phyloP scores from a whole-genome alignment of 2,888 invertebrate genomes.

The Tubulanus polymorphus region DNA sequence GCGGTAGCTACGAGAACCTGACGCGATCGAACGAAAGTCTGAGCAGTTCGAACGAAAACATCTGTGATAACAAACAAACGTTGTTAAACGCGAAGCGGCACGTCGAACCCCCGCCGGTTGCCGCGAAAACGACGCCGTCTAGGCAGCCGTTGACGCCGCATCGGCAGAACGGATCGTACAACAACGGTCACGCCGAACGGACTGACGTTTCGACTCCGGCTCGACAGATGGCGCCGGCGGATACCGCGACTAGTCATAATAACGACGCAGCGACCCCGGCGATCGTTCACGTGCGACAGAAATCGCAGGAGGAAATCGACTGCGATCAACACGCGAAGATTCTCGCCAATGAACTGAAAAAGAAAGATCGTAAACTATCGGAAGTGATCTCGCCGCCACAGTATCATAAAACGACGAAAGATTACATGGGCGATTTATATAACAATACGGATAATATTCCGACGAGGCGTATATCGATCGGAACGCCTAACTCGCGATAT shows the following conservation, averaged over 20 bases:
- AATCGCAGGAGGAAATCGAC: conserved; percentile 68
- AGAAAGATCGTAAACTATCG: conserved; percentile 36
- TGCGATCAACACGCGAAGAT: conserved; percentile 66
- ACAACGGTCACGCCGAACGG: not conserved
- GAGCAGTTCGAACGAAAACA: not conserved
- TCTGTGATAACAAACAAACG: no score
- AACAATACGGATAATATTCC: conserved; percentile 55
- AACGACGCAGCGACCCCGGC: conserved; percentile 6
- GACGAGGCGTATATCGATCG: not conserved
- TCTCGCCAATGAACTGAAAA: conserved; percentile 42
- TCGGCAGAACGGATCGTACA: not conserved
- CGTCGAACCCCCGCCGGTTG: no score
- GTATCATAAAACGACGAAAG: conserved; percentile 66
- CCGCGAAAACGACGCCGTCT: no score
- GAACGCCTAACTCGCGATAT: not conserved
- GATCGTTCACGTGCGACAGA: conserved; percentile 35
- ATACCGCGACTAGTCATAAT: conserved; percentile 19
- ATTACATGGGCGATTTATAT: conserved; percentile 68
- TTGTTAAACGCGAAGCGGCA: no score
- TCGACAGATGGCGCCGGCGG: conserved; percentile 32
- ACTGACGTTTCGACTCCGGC: not conserved
- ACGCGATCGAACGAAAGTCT: not conserved
- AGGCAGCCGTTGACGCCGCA: not conserved
- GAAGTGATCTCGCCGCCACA: conserved; percentile 57
- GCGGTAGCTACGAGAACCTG: not conserved